phyloP scores from a whole-genome alignment of 2,113 vertebrate species.

The Crotophaga sulcirostris region DNA sequence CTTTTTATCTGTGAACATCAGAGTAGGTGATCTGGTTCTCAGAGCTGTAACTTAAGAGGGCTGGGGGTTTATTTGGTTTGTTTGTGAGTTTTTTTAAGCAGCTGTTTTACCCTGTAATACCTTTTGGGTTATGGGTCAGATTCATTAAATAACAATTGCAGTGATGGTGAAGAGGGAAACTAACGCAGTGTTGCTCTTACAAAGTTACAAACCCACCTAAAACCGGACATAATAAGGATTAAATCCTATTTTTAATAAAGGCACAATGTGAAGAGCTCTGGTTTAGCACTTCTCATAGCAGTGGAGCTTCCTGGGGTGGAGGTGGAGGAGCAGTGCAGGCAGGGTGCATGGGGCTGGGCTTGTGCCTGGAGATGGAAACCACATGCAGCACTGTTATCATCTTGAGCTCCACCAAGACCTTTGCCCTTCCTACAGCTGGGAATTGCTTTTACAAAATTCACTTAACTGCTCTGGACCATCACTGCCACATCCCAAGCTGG shows the following conservation, averaged over 20 bases:
- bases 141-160: background rate
- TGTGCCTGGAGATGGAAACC: background rate
- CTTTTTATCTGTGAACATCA: background rate
- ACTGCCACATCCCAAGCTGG: accelerated
- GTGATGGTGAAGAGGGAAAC: background rate
- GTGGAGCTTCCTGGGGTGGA: accelerated
- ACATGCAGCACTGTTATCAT: accelerated
- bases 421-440: accelerated
- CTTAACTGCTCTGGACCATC: accelerated
- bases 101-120: background rate
- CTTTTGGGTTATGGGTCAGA: background rate
- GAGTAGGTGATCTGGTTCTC: background rate
- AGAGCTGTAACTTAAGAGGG: background rate
- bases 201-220: background rate
- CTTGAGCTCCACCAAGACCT: background rate
- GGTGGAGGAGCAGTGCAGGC: background rate
- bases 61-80: background rate
- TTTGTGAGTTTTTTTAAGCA: background rate
- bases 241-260: background rate
- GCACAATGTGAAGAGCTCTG: background rate
- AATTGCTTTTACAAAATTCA: accelerated
- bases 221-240: background rate
- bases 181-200: background rate
- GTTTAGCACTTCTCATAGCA: background rate
- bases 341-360: background rate